A percentile compares a stretch with the other conserved stretches of the same genome.
phyloP scores from a whole-genome alignment of 2,113 vertebrate genomes.

The human (Homo sapiens) region DNA sequence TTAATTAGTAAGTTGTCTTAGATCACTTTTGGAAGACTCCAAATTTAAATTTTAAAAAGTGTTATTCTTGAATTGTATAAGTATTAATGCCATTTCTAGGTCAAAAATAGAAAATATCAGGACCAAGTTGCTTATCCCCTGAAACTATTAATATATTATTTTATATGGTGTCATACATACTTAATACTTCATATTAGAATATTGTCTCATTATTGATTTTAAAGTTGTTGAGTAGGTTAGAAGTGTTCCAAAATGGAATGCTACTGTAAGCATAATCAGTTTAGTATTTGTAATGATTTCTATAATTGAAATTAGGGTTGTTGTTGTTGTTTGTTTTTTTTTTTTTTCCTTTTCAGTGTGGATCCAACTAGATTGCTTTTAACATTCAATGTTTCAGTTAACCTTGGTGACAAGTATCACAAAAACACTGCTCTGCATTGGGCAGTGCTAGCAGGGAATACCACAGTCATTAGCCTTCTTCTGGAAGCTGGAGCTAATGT shows the following conservation, averaged over 20 bases:
- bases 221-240: constrained; percentile 22
- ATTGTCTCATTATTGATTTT: background rate
- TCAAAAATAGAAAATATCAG: constrained; percentile 32
- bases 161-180: background rate
- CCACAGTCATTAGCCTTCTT: constrained; percentile 98
- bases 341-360: constrained; percentile 89
- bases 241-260: constrained; percentile 38
- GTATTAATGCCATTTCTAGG: background rate
- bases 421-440: constrained; percentile 99
- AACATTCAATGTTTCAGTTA: constrained; percentile 99
- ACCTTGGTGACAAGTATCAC: constrained; percentile 99
- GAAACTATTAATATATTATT: background rate
- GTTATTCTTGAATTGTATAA: constrained; percentile 33
- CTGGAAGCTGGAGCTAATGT: constrained; percentile 97
- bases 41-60: constrained; percentile 40
- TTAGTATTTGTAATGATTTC: constrained; percentile 72
- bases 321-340: constrained; percentile 78
- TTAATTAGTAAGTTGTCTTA: constrained; percentile 26
- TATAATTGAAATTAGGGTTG: constrained; percentile 77
- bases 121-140: background rate
- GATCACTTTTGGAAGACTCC: constrained; percentile 28
- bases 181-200: background rate
- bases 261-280: constrained; percentile 51
- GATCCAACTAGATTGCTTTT: constrained; percentile 97
- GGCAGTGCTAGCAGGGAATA: constrained; percentile 99